These are phyloP conservation scores for Zosterops japonicus DNA, from an alignment of 2,113 vertebrate genomes.

Conservation along the genomic window DNA sequence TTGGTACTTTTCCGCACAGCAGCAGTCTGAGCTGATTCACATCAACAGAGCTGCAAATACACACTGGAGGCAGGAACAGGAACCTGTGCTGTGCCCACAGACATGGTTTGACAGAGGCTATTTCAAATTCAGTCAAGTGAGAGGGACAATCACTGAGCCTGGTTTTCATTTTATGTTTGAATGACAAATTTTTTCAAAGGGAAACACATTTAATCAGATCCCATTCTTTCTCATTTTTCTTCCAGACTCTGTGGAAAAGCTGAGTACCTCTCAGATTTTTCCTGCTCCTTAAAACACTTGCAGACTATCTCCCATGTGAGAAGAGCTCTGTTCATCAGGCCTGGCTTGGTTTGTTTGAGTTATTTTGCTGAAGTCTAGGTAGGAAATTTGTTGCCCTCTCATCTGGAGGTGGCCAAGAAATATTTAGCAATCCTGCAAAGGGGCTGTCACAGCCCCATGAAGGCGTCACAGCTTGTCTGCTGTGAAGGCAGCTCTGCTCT, in stretches of 20 bases:
- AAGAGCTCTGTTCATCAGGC: background rate
- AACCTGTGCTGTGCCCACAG: background rate
- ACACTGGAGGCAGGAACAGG: background rate
- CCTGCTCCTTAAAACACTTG: background rate
- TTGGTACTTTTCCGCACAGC: background rate
- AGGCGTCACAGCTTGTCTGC: background rate
- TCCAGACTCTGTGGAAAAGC: background rate
- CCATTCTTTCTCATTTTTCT: background rate
- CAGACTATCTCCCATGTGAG: background rate
- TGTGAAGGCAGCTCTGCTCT: background rate
- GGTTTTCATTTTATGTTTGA: background rate
- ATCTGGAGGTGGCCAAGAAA: background rate
- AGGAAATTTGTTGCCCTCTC: background rate
- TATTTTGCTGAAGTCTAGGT: background rate
- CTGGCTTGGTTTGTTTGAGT: background rate
- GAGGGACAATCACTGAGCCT: background rate
- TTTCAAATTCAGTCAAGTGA: background rate
- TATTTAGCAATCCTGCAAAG: background rate
- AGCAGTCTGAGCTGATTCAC: background rate
- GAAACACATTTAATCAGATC: constrained; percentile 1
- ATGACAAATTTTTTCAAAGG: background rate
- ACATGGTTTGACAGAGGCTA: background rate
- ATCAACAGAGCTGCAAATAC: background rate
- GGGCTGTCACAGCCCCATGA: background rate
- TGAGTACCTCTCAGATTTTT: background rate